Conservation (phyloP, 2,797 vertebrate species). For the Kryptolebias ocellatus region DNA sequence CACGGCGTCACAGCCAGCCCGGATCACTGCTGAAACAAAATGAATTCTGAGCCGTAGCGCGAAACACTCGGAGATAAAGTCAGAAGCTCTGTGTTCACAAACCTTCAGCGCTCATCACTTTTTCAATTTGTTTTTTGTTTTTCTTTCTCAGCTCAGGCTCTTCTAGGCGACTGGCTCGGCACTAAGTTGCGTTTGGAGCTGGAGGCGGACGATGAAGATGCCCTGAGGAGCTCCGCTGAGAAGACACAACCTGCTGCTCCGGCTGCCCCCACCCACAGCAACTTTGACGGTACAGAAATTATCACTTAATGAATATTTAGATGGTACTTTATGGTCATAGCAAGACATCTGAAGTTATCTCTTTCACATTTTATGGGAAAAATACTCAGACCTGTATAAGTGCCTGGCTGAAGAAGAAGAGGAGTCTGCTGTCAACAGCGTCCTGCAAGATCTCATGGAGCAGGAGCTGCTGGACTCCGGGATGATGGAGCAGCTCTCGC, state of each 20-base stretch:
- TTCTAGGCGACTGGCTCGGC: slow-evolving; percentile 89
- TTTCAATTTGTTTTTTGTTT: slow-evolving; percentile 6
- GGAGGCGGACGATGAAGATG: slow-evolving; percentile 70
- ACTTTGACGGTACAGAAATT: slow-evolving; percentile 87
- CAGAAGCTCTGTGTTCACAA: background rate
- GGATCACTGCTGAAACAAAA: too few relatives aligned
- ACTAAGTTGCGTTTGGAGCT: slow-evolving; percentile 85
- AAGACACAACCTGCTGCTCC: slow-evolving; percentile 40
- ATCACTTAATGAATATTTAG: background rate
- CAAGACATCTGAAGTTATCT: background rate
- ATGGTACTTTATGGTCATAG: too few relatives aligned
- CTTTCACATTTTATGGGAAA: background rate
- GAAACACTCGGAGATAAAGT: too few relatives aligned
- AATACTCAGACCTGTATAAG: slow-evolving; percentile 84
- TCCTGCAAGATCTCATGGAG: slow-evolving; percentile 90
- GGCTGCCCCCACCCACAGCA: slow-evolving; percentile 68
- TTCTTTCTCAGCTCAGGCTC: slow-evolving; percentile 83
- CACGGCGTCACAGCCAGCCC: too few relatives aligned
- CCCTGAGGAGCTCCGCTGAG: slow-evolving; percentile 39
- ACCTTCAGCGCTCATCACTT: background rate
- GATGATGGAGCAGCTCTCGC: slow-evolving; percentile 76
- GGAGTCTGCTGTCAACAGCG: slow-evolving; percentile 77
- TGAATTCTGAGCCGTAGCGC: too few relatives aligned
- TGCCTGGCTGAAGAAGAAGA: slow-evolving; percentile 87
- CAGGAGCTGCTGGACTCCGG: slow-evolving; percentile 81